A percentile compares a stretch with the other conserved stretches of the same genome.
phyloP scores from a whole-genome alignment of 2,113 vertebrate species.

The Eretmochelys imbricata region DNA sequence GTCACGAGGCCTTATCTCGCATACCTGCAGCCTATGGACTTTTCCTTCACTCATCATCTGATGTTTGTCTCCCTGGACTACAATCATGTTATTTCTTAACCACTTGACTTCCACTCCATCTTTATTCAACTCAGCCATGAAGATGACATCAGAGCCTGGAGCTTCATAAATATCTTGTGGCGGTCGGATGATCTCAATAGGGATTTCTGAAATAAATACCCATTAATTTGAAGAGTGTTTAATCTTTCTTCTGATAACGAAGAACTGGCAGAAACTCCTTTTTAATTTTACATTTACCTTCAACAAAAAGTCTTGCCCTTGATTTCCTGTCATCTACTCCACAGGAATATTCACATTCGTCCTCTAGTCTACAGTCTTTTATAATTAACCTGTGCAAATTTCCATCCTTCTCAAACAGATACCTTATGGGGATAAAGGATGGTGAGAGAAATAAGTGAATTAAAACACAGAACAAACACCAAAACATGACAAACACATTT shows the following conservation, averaged over 20 bases:
- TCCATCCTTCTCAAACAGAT: slow-evolving; percentile 94
- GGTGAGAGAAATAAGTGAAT: not conserved
- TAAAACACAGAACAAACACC: slow-evolving; percentile 21
- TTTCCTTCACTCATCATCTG: slow-evolving; percentile 99
- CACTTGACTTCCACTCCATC: slow-evolving; percentile 97
- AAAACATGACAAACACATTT: not conserved
- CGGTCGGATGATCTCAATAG: slow-evolving; percentile 95
- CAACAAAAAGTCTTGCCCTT: slow-evolving; percentile 95
- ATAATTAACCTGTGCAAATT: slow-evolving; percentile 88
- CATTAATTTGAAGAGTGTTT: not conserved
- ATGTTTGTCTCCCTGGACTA: slow-evolving; percentile 97
- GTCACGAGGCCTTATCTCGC: slow-evolving; percentile 93
- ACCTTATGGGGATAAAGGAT: slow-evolving; percentile 76
- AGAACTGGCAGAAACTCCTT: not conserved
- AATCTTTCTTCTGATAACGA: not conserved
- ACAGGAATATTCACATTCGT: slow-evolving; percentile 98
- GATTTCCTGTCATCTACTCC: slow-evolving; percentile 94
- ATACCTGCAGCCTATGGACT: slow-evolving; percentile 93
- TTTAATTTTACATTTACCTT: slow-evolving; percentile 81
- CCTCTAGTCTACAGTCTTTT: slow-evolving; percentile 93
- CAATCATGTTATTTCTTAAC: slow-evolving; percentile 97
- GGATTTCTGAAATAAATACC: slow-evolving; percentile 87
- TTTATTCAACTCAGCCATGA: slow-evolving; percentile 95
- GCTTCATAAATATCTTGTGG: slow-evolving; percentile 92
- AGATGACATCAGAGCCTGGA: slow-evolving; percentile 91